These are phyloP conservation scores for Aphelinus atriplicis DNA, from an alignment of 1,140 invertebrate species.

Conservation along the genomic window DNA sequence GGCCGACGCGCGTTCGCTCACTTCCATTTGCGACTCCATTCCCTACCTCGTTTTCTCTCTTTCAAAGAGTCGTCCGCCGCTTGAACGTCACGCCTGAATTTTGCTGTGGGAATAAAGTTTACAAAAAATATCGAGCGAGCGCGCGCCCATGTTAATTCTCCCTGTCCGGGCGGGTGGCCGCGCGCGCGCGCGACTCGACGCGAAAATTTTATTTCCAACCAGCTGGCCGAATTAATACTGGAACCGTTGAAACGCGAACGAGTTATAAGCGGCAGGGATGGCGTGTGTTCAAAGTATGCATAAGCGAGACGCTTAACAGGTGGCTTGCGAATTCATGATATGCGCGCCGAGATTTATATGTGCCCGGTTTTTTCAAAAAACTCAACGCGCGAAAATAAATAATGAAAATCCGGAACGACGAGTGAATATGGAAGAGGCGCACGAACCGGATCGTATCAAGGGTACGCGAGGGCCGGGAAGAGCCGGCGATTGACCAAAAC, in stretches of 20 bases:
- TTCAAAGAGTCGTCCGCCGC: neutral
- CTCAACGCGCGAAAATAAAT: too few species aligned
- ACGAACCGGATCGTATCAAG: too few species aligned
- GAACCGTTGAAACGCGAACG: conserved; percentile 6
- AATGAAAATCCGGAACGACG: too few species aligned
- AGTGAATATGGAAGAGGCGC: too few species aligned
- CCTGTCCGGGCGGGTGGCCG: neutral
- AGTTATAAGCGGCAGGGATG: neutral
- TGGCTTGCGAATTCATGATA: too few species aligned
- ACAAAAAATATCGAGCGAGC: conserved; percentile 2
- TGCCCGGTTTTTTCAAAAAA: too few species aligned
- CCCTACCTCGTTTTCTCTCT: neutral
- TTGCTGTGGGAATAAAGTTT: conserved; percentile 10
- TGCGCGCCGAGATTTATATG: too few species aligned
- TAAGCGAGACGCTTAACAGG: too few species aligned
- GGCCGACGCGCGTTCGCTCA: neutral
- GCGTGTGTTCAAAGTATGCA: too few species aligned
- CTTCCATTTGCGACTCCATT: conserved; percentile 15
- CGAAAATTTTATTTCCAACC: neutral
- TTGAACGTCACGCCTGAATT: neutral
- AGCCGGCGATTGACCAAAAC: too few species aligned
- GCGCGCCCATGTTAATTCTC: neutral
- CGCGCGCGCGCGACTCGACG: neutral
- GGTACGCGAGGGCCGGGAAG: too few species aligned
- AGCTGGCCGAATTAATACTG: conserved; percentile 17